Percentiles rank a stretch among this genome's conserved stretches.
phyloP scores from a whole-genome alignment of 2,113 vertebrate genomes.

The Mustelus asterias region DNA sequence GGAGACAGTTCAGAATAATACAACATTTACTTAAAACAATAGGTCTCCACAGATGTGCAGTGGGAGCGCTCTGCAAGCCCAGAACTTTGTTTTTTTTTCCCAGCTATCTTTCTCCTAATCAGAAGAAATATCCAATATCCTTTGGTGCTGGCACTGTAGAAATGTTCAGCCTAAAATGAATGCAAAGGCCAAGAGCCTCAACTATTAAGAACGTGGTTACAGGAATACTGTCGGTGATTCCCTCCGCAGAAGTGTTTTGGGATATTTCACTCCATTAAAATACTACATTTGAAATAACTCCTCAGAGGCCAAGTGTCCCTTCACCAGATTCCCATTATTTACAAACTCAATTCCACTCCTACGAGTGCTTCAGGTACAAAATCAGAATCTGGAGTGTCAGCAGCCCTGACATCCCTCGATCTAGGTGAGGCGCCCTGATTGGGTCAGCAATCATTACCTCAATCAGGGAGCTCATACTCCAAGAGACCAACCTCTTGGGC shows the following conservation, averaged over 20 bases:
- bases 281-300: too few species aligned
- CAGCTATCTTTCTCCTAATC: background rate
- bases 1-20: background rate
- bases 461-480: too few species aligned
- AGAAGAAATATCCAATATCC: background rate
- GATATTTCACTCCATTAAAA: background rate
- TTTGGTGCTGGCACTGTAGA: background rate
- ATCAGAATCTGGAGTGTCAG: too few species aligned
- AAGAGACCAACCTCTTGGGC: too few species aligned
- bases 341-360: too few species aligned
- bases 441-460: too few species aligned
- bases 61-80: background rate
- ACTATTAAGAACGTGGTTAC: background rate
- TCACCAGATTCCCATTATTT: too few species aligned
- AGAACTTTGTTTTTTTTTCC: background rate
- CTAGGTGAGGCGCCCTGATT: too few species aligned
- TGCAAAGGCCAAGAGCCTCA: background rate
- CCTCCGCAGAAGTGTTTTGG: background rate
- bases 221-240: background rate
- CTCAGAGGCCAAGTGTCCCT: too few species aligned
- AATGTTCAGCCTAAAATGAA: background rate
- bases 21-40: constrained; percentile 13
- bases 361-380: too few species aligned
- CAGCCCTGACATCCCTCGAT: too few species aligned
- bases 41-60: background rate